phyloP scores from a whole-genome alignment of 1,140 invertebrate genomes.

The Oncopodura yosiiana region DNA sequence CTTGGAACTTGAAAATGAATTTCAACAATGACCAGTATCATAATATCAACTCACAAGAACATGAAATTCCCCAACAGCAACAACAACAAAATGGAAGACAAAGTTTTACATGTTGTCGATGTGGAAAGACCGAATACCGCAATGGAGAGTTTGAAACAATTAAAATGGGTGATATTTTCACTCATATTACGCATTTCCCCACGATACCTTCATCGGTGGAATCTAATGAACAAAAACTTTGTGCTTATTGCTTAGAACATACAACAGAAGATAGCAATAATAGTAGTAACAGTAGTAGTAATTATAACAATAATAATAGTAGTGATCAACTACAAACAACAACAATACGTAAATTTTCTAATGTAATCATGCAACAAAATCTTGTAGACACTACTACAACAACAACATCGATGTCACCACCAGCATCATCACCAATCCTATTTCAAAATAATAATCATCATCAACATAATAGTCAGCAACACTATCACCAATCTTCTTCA shows the following conservation, averaged over 20 bases:
- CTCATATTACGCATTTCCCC: conserved; percentile 25
- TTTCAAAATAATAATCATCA: not conserved
- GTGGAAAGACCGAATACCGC: conserved; percentile 19
- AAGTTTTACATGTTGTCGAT: conserved; percentile 22
- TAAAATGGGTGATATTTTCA: conserved; percentile 31
- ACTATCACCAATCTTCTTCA: not conserved
- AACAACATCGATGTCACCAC: not conserved
- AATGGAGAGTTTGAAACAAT: conserved; percentile 32
- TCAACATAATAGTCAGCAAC: conserved; percentile 5
- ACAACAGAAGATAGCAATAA: conserved; percentile 2
- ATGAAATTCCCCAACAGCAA: no score
- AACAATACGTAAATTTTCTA: not conserved
- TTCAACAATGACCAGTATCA: not conserved
- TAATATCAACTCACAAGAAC: no score
- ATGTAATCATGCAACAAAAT: not conserved
- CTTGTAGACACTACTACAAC: not conserved
- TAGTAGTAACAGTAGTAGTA: conserved; percentile 13
- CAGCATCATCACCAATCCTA: not conserved
- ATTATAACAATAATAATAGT: conserved; percentile 8
- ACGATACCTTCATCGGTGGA: not conserved
- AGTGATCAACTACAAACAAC: not conserved
- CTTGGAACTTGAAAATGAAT: conserved; percentile 2
- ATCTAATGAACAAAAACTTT: not conserved
- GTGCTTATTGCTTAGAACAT: not conserved
- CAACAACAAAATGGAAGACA: not conserved